A percentile compares a stretch with the other conserved stretches of the same genome.
Evolutionary conservation across 2,888 invertebrate species (phyloP).

Genomic region (Alitta virens): DNA sequence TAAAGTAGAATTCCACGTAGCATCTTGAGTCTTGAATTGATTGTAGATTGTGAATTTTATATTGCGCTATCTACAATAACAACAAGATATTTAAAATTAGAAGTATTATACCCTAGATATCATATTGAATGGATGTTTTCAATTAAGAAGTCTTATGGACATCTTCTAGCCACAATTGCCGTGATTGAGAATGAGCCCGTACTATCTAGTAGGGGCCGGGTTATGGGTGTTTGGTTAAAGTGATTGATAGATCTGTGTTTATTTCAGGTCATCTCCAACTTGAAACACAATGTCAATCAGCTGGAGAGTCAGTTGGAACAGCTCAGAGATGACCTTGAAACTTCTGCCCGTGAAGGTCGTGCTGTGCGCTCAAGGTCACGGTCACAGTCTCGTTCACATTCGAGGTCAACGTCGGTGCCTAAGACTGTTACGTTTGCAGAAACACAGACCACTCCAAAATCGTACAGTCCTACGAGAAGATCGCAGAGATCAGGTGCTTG

Average conservation of each 20-base stretch:
- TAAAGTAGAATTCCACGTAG: too few relatives aligned
- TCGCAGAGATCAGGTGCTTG: slow-evolving; percentile 4
- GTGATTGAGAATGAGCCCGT: too few relatives aligned
- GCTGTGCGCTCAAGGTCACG: background rate
- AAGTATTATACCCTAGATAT: too few relatives aligned
- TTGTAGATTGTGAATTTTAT: too few relatives aligned
- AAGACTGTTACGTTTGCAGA: background rate
- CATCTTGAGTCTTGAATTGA: too few relatives aligned
- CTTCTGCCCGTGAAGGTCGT: background rate
- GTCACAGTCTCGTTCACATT: slow-evolving; percentile 1
- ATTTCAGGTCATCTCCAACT: slow-evolving; percentile 42
- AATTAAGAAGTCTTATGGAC: too few relatives aligned
- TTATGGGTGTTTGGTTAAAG: background rate
- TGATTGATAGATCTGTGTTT: background rate
- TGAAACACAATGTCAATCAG: slow-evolving; percentile 44
- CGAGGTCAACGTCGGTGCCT: background rate
- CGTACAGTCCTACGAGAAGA: background rate
- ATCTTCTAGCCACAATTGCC: too few relatives aligned
- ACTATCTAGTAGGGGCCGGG: too few relatives aligned
- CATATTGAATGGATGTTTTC: too few relatives aligned
- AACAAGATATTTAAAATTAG: too few relatives aligned
- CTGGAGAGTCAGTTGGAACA: slow-evolving; percentile 29
- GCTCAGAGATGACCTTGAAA: slow-evolving; percentile 29
- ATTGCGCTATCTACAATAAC: too few relatives aligned
- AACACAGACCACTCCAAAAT: background rate